These are phyloP conservation scores for Dasypogon diadema DNA, from an alignment of 2,888 invertebrate genomes.

Conservation along the genomic window DNA sequence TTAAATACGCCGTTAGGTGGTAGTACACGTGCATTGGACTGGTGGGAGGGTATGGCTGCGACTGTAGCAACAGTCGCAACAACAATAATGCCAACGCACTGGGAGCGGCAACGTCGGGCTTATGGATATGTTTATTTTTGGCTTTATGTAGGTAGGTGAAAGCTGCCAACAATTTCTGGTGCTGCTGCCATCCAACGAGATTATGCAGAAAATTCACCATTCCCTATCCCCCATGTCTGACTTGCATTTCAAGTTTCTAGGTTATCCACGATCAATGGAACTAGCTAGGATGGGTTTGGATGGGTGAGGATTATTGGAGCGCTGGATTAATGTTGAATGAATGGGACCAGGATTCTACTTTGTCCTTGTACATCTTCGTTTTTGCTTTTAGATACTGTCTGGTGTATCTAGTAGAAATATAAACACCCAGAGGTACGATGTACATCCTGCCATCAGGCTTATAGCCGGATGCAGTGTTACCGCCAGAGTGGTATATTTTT, in stretches of 20 bases:
- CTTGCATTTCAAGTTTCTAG: slow-evolving; percentile 29
- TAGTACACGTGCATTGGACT: slow-evolving; percentile 8
- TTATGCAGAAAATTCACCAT: slow-evolving; percentile 12
- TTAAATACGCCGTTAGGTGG: slow-evolving; percentile 23
- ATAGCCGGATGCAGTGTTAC: slow-evolving; percentile 6
- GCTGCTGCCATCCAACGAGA: neutral
- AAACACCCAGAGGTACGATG: neutral
- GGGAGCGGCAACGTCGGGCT: neutral
- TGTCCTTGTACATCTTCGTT: slow-evolving; percentile 22
- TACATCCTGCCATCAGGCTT: neutral
- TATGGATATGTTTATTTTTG: neutral
- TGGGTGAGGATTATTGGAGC: neutral
- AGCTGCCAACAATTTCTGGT: neutral
- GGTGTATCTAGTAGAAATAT: neutral
- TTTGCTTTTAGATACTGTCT: slow-evolving; percentile 6
- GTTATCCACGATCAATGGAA: neutral
- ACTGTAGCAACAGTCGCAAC: neutral
- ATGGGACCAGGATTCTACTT: slow-evolving; percentile 1
- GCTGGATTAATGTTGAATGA: slow-evolving; percentile 14
- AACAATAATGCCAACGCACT: too few species aligned
- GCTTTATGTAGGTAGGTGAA: neutral
- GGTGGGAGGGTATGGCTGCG: neutral
- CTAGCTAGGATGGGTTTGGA: neutral
- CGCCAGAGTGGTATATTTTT: neutral
- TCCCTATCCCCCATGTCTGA: neutral